These are phyloP conservation scores for Callipepla squamata DNA, from an alignment of 2,113 vertebrate genomes.

Conservation along the genomic window DNA sequence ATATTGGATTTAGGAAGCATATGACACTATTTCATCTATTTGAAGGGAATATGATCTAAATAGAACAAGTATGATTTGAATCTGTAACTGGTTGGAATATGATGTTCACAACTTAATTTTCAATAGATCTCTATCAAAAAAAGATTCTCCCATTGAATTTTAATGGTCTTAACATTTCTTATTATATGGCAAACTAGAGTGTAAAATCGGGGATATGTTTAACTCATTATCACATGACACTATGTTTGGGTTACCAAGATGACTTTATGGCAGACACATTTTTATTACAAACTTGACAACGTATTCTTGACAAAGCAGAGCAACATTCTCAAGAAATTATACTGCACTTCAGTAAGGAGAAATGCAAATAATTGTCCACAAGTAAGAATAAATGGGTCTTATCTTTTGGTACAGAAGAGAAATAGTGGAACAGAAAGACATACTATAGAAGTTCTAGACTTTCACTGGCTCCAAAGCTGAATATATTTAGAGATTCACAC, in stretches of 20 bases:
- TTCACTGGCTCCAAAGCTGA: not conserved
- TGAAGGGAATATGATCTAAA: not conserved
- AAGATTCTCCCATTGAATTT: not conserved
- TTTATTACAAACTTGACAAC: not conserved
- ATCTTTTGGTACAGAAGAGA: not conserved
- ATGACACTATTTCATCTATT: not conserved
- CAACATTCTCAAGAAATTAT: not conserved
- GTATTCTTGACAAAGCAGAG: not conserved
- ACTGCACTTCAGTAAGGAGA: not conserved
- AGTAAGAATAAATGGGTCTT: not conserved
- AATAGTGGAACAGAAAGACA: not conserved
- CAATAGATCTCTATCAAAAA: not conserved
- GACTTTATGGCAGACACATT: not conserved
- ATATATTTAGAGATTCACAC: not conserved
- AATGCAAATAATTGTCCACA: not conserved
- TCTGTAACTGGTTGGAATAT: not conserved
- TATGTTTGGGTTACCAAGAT: not conserved
- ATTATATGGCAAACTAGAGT: not conserved
- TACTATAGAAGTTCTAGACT: not conserved
- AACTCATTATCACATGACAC: not conserved
- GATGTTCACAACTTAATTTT: rapidly evolving
- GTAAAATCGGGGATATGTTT: not conserved
- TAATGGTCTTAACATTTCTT: not conserved
- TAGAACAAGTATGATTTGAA: not conserved
- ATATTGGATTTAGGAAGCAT: not conserved